These are phyloP conservation scores for Phengaris alcon DNA, from an alignment of 2,888 invertebrate genomes.

Conservation along the genomic window DNA sequence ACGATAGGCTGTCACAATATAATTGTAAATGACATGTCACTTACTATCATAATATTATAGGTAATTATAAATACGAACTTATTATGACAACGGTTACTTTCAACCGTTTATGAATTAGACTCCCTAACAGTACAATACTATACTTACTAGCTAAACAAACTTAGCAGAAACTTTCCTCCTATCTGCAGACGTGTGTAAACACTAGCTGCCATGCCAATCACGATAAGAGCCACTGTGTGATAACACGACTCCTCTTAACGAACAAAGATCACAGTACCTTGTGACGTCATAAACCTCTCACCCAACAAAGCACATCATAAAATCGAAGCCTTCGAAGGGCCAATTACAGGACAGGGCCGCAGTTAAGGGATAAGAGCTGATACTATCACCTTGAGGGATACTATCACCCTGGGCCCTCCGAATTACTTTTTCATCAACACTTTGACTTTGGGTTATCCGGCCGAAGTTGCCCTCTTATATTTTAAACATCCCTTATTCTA, in stretches of 20 bases:
- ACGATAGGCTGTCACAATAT: too few relatives aligned
- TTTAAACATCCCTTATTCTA: background rate
- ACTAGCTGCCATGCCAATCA: too few relatives aligned
- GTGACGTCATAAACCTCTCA: constrained; percentile 19
- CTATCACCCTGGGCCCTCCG: background rate
- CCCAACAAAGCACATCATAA: constrained; percentile 20
- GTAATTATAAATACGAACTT: too few relatives aligned
- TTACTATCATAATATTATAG: too few relatives aligned
- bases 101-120: too few relatives aligned
- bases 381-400: background rate
- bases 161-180: too few relatives aligned
- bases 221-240: too few relatives aligned
- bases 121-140: too few relatives aligned
- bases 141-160: too few relatives aligned
- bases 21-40: too few relatives aligned
- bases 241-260: background rate
- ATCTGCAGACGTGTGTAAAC: too few relatives aligned
- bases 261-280: background rate
- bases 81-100: too few relatives aligned
- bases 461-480: background rate
- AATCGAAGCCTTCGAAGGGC: constrained; percentile 11
- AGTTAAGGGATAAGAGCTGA: constrained; percentile 9
- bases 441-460: constrained; percentile 11
- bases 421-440: constrained; percentile 20
- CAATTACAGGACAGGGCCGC: constrained; percentile 1